Base-by-base conservation (phyloP, 2,797 vertebrate genomes). In the Intellagama lesueurii region DNA sequence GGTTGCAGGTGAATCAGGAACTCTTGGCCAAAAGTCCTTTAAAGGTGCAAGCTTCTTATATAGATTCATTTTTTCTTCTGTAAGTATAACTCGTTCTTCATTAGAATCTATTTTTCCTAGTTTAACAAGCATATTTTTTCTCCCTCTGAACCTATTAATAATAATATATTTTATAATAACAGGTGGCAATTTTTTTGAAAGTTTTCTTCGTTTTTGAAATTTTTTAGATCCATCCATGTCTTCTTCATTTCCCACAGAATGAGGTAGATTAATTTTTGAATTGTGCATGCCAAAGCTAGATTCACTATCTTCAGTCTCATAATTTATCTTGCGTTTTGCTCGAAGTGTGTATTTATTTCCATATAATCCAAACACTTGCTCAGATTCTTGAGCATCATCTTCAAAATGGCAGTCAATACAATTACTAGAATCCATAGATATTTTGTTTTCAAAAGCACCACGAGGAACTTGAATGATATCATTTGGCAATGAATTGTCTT, bases 81-180 rank as follows among this genome's bases (percentile, higher is more conserved):
- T 99, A 94, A 99, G 96, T 92, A 97, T 88, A 88, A 99, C 98
- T 90, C 96, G 92, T 93, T 98, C 97, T 94, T 99, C 98, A 89
- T 97, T 97, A 87, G 97, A 96, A 90, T 97, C 98, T 95, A 99
- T 96, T 97, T 98, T 99, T 83, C 98, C 97, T 97, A 99, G 97
- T 94, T 99, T 99, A 92, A 99, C 98, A 96, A 99, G 95, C 99
- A 99, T 99, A 96, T 99, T 99, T 96, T 99, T 99, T 95, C 98
- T 98, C 85, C 99, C 99, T 97, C 99, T 99, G 95, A 99, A 99
- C 92, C 99, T 97, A 96, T 99, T 99, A 94, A 99, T 99, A 91
- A 99, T 99, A 92, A 99, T 99, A 95, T 99, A 99, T 94, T 99
- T 99, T 94, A 99, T 99, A 93, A 99, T 99, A 93, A 99, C 97